phyloP scores from a whole-genome alignment of 2,888 invertebrate genomes.

The Venusia cambrica region DNA sequence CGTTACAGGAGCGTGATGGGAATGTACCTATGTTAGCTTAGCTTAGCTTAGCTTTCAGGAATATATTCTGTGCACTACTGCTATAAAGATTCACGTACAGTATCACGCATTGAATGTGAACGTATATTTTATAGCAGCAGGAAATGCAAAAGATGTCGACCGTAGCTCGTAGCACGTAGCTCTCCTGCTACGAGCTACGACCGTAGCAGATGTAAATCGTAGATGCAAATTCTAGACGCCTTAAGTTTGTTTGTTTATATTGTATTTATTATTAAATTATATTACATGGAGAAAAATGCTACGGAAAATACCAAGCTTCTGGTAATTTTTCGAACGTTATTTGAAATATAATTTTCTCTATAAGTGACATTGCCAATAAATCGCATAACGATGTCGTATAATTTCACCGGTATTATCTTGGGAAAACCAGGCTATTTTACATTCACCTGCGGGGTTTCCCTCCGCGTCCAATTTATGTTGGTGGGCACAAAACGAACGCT shows the following conservation, averaged over 20 bases:
- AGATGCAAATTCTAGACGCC: slow-evolving; percentile 2
- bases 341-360: slow-evolving; percentile 64
- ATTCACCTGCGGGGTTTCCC: slow-evolving; percentile 80
- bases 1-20: slow-evolving; percentile 25
- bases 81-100: too few relatives aligned
- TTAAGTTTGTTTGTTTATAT: slow-evolving; percentile 19
- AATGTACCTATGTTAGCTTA: slow-evolving; percentile 18
- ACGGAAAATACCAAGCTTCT: too few relatives aligned
- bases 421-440: slow-evolving; percentile 79
- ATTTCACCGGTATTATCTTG: slow-evolving; percentile 78
- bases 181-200: slow-evolving; percentile 36
- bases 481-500: slow-evolving; percentile 81
- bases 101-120: slow-evolving; percentile 12
- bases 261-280: too few relatives aligned
- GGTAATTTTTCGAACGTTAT: too few relatives aligned
- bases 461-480: slow-evolving; percentile 80
- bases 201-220: slow-evolving; percentile 30
- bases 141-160: slow-evolving; percentile 22
- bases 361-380: slow-evolving; percentile 77
- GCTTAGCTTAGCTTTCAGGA: slow-evolving; percentile 20
- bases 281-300: too few relatives aligned
- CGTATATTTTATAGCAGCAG: slow-evolving; percentile 19
- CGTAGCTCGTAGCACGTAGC: slow-evolving; percentile 22
- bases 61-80: slow-evolving; percentile 11
- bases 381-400: slow-evolving; percentile 79